Evolutionary conservation across 2,888 invertebrate species (phyloP).

Genomic region (Xestia ashworthii): DNA sequence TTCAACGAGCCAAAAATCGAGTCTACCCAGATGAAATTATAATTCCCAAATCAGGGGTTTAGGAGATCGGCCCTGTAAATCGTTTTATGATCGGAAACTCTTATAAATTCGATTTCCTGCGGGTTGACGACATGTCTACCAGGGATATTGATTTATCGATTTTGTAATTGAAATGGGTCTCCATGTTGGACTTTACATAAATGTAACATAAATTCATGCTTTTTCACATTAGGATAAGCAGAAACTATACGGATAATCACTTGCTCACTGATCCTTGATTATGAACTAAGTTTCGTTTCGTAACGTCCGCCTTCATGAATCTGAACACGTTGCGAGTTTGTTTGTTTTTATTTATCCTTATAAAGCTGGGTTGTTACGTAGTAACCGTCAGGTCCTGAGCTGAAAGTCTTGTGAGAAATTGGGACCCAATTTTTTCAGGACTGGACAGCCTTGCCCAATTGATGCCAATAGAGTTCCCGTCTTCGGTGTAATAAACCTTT

Average conservation of each 20-base stretch:
- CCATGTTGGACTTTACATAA: conserved; percentile 14
- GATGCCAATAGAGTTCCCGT: too few relatives aligned
- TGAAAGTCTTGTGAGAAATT: too few relatives aligned
- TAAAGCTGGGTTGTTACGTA: too few relatives aligned
- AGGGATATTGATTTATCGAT: conserved; percentile 43
- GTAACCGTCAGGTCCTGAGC: too few relatives aligned
- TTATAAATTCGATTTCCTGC: conserved; percentile 51
- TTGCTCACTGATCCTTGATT: too few relatives aligned
- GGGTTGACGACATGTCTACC: conserved; percentile 24
- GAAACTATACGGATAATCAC: neutral
- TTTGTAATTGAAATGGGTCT: conserved; percentile 39
- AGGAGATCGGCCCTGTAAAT: conserved; percentile 16
- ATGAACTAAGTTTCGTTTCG: too few relatives aligned
- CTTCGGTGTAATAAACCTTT: too few relatives aligned
- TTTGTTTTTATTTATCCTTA: too few relatives aligned
- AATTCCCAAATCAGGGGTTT: conserved; percentile 27
- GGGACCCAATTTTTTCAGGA: too few relatives aligned
- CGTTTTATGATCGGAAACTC: conserved; percentile 53
- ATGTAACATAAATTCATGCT: neutral
- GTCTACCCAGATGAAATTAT: conserved; percentile 36
- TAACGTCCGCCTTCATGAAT: too few relatives aligned
- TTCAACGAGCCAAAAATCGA: conserved; percentile 1
- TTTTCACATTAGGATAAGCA: neutral
- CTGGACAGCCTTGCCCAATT: too few relatives aligned
- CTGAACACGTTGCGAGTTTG: too few relatives aligned